Evolutionary conservation across 2,888 invertebrate genomes (phyloP), one percentile per base, ranked within the genome.

Genomic region (Labia minor): DNA sequence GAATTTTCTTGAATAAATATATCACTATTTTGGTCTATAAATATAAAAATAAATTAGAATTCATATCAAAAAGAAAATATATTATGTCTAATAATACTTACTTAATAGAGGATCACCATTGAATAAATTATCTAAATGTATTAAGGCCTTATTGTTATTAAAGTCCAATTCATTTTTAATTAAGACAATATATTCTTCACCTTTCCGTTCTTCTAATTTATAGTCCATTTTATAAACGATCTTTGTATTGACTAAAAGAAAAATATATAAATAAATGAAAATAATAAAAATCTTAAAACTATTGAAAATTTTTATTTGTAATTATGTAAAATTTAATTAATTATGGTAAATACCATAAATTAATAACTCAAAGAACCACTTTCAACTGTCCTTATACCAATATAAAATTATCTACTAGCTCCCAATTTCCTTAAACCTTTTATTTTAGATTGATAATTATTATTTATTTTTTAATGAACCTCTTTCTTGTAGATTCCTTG

Each of bases 1-100:
- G 76, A 74, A 69, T 78, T 79, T 62, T 77, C 76, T 67, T 75
- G 76, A 65, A 79, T 75, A 1, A 76, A 73, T 61, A 72, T 72
- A 68, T 78, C 49, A 3, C n/a, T n/a, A 49, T 49, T 49, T 14
- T 26, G 26, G 8, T 26, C 26, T 26, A 26, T n/a, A 26, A 26
- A 26, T 26, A 26, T 6, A 26, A 6, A 26, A 26, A 26, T 26
- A 26, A 26, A 26, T 26, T 6, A n/a, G n/a, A n/a, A n/a, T n/a
- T n/a, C n/a, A n/a, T n/a, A 26, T 26, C 26, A 26, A 26, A 26
- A 26, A 26, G 3, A 26, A 8, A 26, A 26, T 26, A 26, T 6
- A 26, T 26, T 26, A 26, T 6, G 26, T 26, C 3, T 26, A 8
- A 26, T 26, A 26, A n/a, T 49, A 49, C 49, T 49, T 49, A 49